Evolutionary conservation across 2,888 invertebrate species (phyloP), one percentile per base, ranked within the genome.

Genomic region (Teleogryllus oceanicus): DNA sequence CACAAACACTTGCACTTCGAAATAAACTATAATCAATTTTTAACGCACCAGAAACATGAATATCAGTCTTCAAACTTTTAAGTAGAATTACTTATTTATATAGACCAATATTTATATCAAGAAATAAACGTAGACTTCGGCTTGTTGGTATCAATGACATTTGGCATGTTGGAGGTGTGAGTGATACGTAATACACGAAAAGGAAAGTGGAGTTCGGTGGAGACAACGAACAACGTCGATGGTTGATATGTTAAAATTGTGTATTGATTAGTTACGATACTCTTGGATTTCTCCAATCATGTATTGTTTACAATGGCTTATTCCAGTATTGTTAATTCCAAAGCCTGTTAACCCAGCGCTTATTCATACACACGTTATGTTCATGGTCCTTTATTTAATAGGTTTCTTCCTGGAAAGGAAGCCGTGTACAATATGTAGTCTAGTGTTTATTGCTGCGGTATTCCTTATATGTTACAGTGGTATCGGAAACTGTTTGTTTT

Each of bases 281-380:
- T 37, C 5, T 37, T 4, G 4, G 74, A 75, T 3, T 10, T n/a
- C 13, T n/a, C 75, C 20, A 24, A 75, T n/a, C 75, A 97, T 97
- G 97, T 97, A 98, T 90, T 98, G 97, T 90, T 92, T 98, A 85
- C 97, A 98, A 91, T 97, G 97, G 94, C 90, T 99, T 85, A 95
- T 99, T 85, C 98, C 98, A 81, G 97, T 99, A 84, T 90, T 99
- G 83, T 90, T 99, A 83, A 97, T 99, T 87, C 98, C 99, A 84
- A 99, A 98, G 88, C 98, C 99, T 80, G 92, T 97, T 83, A 98
- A 99, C 89, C 98, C 98, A 85, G 96, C 97, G 74, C 90, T 98
- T 81, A 92, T 98, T 84, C 96, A 98, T 87, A 98, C 98, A 80
- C 97, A 98, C 88, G 96, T 97, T 82, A 96, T 98, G 94, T 98